Base-by-base conservation (phyloP, 64 coral and sea anemone genomes). In the Stylophora pistillata region DNA sequence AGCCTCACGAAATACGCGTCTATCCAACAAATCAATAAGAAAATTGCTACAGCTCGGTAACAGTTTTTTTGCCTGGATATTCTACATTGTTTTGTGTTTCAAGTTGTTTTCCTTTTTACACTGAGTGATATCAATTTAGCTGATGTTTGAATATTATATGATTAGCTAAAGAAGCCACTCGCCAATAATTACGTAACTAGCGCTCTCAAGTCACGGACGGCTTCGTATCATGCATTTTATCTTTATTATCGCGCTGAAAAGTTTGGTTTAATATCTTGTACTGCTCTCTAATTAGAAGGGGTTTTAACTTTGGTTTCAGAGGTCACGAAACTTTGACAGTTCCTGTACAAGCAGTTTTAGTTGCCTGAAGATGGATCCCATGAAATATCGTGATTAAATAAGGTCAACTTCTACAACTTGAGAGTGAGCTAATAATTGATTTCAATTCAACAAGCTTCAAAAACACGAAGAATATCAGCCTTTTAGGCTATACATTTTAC, bases 81-180 rank as follows among this genome's bases (percentile, higher is more conserved):
- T 73, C 32, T 34, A 29, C n/a, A 26, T 71, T 73, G 30, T 28
- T 73, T 73, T 73, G 30, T 34, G 30, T 73, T 73, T 73, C 71
- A 73, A 73, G 71, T 73, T 37, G 71, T 32, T 73, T 73, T 73
- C 14, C 17, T 33, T 73, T 73, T 73, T 73, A 30, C 13, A 17
- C 37, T 47, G 37, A 47, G 71, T 73, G 71, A 73, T 73, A 73
- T 73, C 29, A 73, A 70, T 70, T 70, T 70, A 27, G 25, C 65
- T 27, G 65, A 23, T 15, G 71, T 68, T 34, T 33, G 71, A 73
- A 25, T 29, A 37, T 20, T 32, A 32, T 18, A 73, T 15, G 13
- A 12, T 4, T 73, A 73, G 5, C 29, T 32, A 32, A 13, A 73
- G 71, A 32, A 34, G 13, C 28, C 15, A 37, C 71, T 73, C 17